phyloP scores from a whole-genome alignment of 2,888 invertebrate species.

The Lasioglossum leucozonium region DNA sequence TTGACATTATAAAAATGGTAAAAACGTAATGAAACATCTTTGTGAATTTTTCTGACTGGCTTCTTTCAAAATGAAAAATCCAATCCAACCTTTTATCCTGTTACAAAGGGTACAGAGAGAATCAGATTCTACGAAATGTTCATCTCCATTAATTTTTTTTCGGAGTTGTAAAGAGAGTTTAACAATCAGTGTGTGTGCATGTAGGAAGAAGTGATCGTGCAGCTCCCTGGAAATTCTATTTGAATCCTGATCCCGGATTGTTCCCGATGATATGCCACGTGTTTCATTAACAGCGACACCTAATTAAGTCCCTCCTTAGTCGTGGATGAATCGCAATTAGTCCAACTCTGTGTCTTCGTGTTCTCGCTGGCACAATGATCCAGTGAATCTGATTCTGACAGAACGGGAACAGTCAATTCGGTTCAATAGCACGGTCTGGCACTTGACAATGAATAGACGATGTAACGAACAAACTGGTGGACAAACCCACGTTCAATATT shows the following conservation, averaged over 20 bases:
- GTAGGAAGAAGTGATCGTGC: not conserved
- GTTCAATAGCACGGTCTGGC: not conserved
- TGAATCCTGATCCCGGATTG: not conserved
- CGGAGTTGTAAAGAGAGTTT: not conserved
- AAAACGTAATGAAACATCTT: not conserved
- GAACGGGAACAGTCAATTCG: not conserved
- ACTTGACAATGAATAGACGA: not conserved
- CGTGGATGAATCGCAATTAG: conserved; percentile 6
- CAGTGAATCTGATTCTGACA: not conserved
- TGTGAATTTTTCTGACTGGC: not conserved
- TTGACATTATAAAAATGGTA: not conserved
- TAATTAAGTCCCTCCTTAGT: conserved; percentile 10
- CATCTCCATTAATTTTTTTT: not conserved
- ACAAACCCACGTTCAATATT: not conserved
- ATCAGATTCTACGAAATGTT: not conserved
- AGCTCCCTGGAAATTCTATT: not conserved
- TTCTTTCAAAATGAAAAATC: not conserved
- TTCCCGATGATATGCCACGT: not conserved
- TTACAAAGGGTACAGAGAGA: not conserved
- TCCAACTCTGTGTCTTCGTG: not conserved
- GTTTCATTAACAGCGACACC: conserved; percentile 17
- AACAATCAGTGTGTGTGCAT: not conserved
- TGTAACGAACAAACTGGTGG: not conserved
- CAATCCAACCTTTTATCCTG: not conserved
- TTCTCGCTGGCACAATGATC: conserved; percentile 1